Base-by-base conservation (phyloP, 2,888 invertebrate species). In the Toxonevra muliebris region DNA sequence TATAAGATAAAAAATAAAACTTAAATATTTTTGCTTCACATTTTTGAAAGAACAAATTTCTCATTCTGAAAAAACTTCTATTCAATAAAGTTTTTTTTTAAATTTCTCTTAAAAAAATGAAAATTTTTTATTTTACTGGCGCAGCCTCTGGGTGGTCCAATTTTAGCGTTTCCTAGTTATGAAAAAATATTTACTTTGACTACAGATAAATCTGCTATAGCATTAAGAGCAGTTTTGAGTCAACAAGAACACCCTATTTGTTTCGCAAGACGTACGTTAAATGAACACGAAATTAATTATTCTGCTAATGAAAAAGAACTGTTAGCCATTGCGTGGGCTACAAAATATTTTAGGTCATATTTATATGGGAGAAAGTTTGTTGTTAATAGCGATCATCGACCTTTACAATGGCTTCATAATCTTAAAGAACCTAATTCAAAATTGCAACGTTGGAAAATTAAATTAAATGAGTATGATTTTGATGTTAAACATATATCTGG, bases 191-290 rank as follows among this genome's bases (percentile, higher is more conserved):
- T 74, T 65, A 62, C 55, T n/a, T 20, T 71, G 43, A 69, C 65
- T 45, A 72, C 69, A 40, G 69, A 72, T 59, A 67, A 69, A n/a
- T 69, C 68, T 40, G 62, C 66, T 43, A 65, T 53, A 55, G 71
- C 70, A 15, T 61, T 74, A 58, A 71, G 74, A 10, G 72, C 70
- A 15, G 71, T 71, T 9, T 60, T 71, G 9, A 68, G 58, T 15
- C 71, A 69, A 61, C 55, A 60, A 19, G 48, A 54, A 50, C 68
- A 70, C 42, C 71, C 68, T 5, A 43, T 72, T 42, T 65, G 63
- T 45, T 72, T 53, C 60, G 70, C 72, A 5, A 48, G 69, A 42
- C 63, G 71, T 45, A 70, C 71, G n/a, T 65, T 74, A 12, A 74
- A 71, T 15, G 66, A 74, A 4, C 71, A 72, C 59, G 72, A 71